These are phyloP conservation scores for Eupithecia inturbata DNA, from an alignment of 2,888 invertebrate species.

Conservation along the genomic window DNA sequence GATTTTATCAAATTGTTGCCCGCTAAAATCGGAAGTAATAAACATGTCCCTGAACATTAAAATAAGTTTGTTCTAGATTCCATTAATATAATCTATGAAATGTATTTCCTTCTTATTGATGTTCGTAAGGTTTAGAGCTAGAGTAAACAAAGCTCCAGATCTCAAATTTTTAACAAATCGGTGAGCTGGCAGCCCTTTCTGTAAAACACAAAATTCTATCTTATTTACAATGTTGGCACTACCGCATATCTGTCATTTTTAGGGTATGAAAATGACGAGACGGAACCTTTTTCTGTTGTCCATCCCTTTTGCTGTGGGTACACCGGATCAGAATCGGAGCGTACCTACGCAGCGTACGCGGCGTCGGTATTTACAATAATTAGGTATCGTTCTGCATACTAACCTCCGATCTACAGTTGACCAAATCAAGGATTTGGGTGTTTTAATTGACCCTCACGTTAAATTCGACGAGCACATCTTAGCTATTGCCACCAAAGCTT, in stretches of 20 bases:
- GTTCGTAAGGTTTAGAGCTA: not conserved
- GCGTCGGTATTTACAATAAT: too few relatives aligned
- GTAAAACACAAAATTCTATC: not conserved
- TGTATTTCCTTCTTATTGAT: not conserved
- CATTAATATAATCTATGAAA: not conserved
- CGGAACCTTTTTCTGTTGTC: too few relatives aligned
- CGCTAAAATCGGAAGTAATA: conserved; percentile 17
- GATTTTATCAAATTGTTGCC: conserved; percentile 70
- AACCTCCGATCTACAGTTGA: too few relatives aligned
- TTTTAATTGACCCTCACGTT: too few relatives aligned
- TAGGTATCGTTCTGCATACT: too few relatives aligned
- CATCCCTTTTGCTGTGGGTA: too few relatives aligned
- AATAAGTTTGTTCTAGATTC: not conserved
- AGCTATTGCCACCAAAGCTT: too few relatives aligned
- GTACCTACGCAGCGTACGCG: too few relatives aligned
- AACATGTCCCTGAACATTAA: not conserved
- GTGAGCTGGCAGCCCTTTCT: not conserved
- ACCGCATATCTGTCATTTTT: not conserved
- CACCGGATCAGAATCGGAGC: too few relatives aligned
- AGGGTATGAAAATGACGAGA: not conserved
- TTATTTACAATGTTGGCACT: not conserved
- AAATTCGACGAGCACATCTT: too few relatives aligned
- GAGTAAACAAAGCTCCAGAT: not conserved
- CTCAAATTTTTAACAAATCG: not conserved
- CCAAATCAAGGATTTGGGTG: too few relatives aligned